A percentile compares a stretch with the other conserved stretches of the same genome.
These are phyloP conservation scores for Tonatia bakeri DNA, from an alignment of 2,113 vertebrate species.

Conservation along the genomic window DNA sequence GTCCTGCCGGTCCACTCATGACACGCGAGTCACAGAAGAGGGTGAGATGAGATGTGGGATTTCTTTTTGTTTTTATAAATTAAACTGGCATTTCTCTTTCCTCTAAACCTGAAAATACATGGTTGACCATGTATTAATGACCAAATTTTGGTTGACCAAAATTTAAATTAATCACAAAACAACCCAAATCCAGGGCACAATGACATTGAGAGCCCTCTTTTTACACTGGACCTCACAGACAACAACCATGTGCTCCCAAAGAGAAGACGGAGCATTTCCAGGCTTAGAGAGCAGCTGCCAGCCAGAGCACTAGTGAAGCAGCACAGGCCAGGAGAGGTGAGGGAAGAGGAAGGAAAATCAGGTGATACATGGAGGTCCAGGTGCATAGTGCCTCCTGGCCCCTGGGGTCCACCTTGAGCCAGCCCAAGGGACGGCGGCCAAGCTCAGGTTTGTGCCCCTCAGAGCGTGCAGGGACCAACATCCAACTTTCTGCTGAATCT, in stretches of 20 bases:
- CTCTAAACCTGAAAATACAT: neutral
- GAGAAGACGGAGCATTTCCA: neutral
- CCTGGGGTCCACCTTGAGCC: neutral
- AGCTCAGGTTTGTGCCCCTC: neutral
- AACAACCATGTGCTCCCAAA: accelerated
- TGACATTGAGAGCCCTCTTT: accelerated
- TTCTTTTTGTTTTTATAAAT: neutral
- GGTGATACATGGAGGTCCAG: too few relatives aligned
- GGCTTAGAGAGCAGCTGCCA: accelerated
- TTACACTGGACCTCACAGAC: neutral
- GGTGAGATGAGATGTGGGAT: accelerated
- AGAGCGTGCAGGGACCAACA: accelerated
- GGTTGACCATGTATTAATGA: neutral
- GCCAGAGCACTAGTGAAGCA: too few relatives aligned
- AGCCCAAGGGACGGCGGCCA: accelerated
- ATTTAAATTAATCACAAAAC: neutral
- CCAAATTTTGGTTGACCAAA: too few relatives aligned
- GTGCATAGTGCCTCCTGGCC: neutral
- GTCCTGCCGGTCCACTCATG: accelerated
- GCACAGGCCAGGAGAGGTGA: accelerated
- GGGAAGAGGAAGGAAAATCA: accelerated
- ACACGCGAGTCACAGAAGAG: accelerated
- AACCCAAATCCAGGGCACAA: too few relatives aligned
- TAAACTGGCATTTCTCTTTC: neutral
- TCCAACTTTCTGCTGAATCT: accelerated